Percentiles rank a stretch among this genome's conserved stretches.
Evolutionary conservation across 2,797 vertebrate species (phyloP).

Genomic region (Brachyalestes nurse): DNA sequence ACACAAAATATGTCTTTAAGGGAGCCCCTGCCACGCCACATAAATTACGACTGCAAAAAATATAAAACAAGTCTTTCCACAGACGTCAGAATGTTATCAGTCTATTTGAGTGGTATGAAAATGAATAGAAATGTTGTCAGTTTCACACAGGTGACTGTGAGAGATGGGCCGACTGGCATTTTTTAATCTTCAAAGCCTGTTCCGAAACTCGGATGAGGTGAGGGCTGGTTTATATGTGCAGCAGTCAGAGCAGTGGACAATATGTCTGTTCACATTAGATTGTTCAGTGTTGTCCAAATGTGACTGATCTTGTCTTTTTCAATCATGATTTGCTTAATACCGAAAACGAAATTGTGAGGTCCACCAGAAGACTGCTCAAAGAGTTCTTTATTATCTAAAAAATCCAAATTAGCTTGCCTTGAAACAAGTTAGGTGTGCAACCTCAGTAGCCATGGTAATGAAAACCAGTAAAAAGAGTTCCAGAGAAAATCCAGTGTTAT

Average conservation of each 20-base stretch:
- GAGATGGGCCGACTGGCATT: slow-evolving; percentile 9
- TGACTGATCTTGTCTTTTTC: neutral
- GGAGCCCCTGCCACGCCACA: slow-evolving; percentile 61
- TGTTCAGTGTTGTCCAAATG: neutral
- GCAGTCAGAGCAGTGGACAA: slow-evolving; percentile 31
- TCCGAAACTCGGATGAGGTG: slow-evolving; percentile 14
- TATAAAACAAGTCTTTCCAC: slow-evolving; percentile 56
- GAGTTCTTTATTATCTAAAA: too few relatives aligned
- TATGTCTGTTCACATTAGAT: neutral
- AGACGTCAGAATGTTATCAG: slow-evolving; percentile 52
- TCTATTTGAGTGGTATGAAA: slow-evolving; percentile 40
- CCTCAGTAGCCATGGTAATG: too few relatives aligned
- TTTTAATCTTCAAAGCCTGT: slow-evolving; percentile 42
- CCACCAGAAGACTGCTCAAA: too few relatives aligned
- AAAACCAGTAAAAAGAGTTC: too few relatives aligned
- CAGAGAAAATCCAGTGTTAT: too few relatives aligned
- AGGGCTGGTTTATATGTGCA: slow-evolving; percentile 10
- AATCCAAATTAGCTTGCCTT: too few relatives aligned
- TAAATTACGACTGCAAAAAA: slow-evolving; percentile 65
- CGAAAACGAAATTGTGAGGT: too few relatives aligned
- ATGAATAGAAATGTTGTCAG: slow-evolving; percentile 43
- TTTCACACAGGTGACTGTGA: slow-evolving; percentile 41
- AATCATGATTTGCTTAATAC: neutral
- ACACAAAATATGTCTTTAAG: slow-evolving; percentile 60
- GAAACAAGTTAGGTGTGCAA: too few relatives aligned